phyloP scores from a whole-genome alignment of 2,888 invertebrate species.

The Epirrhoe tristata region DNA sequence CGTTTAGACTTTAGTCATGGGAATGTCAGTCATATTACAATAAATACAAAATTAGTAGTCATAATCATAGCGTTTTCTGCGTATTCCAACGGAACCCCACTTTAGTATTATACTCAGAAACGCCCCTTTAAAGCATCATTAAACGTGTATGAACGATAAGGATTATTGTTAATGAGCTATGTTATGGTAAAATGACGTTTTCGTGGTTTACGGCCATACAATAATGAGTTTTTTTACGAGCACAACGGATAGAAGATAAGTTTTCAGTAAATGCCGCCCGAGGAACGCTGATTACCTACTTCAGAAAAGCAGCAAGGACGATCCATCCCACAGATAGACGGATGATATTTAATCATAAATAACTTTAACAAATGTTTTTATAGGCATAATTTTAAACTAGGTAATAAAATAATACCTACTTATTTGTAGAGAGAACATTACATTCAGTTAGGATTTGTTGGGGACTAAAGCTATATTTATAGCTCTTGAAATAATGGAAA shows the following conservation, averaged over 20 bases:
- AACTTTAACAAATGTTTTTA: not conserved
- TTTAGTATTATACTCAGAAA: conserved; percentile 47
- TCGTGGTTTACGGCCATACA: conserved; percentile 57
- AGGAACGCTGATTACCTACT: conserved; percentile 20
- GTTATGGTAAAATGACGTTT: conserved; percentile 65
- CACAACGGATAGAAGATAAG: conserved; percentile 40
- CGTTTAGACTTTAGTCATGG: not conserved
- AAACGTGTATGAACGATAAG: conserved; percentile 76
- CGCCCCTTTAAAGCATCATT: conserved; percentile 78
- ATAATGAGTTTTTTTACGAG: conserved; percentile 42
- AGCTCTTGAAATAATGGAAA: not conserved
- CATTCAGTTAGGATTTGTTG: not conserved
- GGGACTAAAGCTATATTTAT: not conserved
- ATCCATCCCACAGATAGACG: conserved; percentile 2
- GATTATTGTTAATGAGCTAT: conserved; percentile 75
- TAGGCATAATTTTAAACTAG: not conserved
- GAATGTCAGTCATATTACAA: not conserved
- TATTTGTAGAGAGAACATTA: not conserved
- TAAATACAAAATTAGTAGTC: not conserved
- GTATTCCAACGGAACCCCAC: conserved; percentile 29
- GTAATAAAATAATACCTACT: not conserved
- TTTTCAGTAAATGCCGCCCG: conserved; percentile 24
- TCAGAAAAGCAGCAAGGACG: conserved; percentile 1
- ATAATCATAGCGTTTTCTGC: conserved; percentile 22
- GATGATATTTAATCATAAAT: not conserved